phyloP scores from a whole-genome alignment of 2,797 vertebrate species.

The Lithobates pipiens region DNA sequence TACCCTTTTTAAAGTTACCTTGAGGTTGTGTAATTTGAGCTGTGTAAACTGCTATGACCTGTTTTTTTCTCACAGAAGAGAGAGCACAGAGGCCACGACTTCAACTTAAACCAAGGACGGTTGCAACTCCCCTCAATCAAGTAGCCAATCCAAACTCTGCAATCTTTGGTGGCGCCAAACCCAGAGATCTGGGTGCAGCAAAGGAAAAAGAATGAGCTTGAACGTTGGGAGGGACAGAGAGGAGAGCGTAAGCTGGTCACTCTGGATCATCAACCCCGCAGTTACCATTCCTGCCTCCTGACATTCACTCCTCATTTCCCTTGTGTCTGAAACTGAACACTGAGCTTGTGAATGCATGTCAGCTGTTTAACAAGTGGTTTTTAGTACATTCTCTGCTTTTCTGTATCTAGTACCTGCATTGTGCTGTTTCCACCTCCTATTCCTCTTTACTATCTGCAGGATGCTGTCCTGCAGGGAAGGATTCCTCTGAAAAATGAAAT shows the following conservation, averaged over 20 bases:
- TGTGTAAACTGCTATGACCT: too few species aligned
- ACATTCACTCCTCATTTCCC: slow-evolving; percentile 72
- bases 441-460: slow-evolving; percentile 60
- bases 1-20: neutral
- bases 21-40: too few species aligned
- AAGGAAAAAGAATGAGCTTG: slow-evolving; percentile 84
- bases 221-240: slow-evolving; percentile 66
- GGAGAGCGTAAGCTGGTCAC: slow-evolving; percentile 71
- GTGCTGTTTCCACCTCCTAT: slow-evolving; percentile 73
- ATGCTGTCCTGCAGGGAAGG: slow-evolving; percentile 57
- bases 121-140: slow-evolving; percentile 94
- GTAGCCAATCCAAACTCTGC: slow-evolving; percentile 98
- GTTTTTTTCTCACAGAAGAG: slow-evolving; percentile 83
- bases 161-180: slow-evolving; percentile 96
- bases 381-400: slow-evolving; percentile 86
- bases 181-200: slow-evolving; percentile 90
- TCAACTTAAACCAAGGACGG: slow-evolving; percentile 97
- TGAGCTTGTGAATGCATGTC: slow-evolving; percentile 93
- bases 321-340: slow-evolving; percentile 77
- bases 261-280: slow-evolving; percentile 77
- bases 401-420: slow-evolving; percentile 85
- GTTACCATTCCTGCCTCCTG: slow-evolving; percentile 82
- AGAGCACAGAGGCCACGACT: slow-evolving; percentile 93
- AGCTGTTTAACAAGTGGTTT: slow-evolving; percentile 86
- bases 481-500: slow-evolving; percentile 63